Percentiles rank a stretch among this genome's conserved stretches.
phyloP scores from a whole-genome alignment of 1,140 invertebrate species.

The Halesus radiatus region DNA sequence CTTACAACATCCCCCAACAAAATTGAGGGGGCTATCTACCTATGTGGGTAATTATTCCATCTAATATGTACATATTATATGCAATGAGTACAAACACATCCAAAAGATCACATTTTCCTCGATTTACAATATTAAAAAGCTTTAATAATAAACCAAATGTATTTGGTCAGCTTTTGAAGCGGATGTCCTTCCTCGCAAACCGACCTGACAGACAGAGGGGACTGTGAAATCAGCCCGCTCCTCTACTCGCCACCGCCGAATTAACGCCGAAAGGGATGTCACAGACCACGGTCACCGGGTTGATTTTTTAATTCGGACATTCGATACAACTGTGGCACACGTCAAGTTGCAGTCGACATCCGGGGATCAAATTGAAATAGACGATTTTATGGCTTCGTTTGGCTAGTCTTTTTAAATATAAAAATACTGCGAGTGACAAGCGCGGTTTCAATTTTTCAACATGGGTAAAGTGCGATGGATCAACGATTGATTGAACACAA shows the following conservation, averaged over 20 bases:
- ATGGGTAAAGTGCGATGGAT: too few relatives aligned
- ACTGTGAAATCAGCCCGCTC: background rate
- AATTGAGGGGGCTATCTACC: too few relatives aligned
- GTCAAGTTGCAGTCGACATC: background rate
- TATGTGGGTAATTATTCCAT: too few relatives aligned
- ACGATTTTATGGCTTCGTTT: background rate
- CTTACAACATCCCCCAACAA: too few relatives aligned
- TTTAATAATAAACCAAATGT: background rate
- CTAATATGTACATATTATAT: too few relatives aligned
- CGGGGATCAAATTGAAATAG: conserved; percentile 21
- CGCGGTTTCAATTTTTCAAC: too few relatives aligned
- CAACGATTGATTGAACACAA: too few relatives aligned
- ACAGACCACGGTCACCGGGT: background rate
- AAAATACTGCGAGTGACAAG: too few relatives aligned
- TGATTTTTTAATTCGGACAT: background rate
- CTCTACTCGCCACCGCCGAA: background rate
- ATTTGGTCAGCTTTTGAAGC: background rate
- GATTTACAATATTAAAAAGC: too few relatives aligned
- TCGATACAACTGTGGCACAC: background rate
- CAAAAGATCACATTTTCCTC: too few relatives aligned
- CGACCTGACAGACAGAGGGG: background rate
- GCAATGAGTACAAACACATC: too few relatives aligned
- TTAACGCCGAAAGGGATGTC: background rate
- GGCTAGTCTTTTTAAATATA: background rate
- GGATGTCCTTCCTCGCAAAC: conserved; percentile 27